phyloP scores from a whole-genome alignment of 2,888 invertebrate species.

The Erebia aethiops region DNA sequence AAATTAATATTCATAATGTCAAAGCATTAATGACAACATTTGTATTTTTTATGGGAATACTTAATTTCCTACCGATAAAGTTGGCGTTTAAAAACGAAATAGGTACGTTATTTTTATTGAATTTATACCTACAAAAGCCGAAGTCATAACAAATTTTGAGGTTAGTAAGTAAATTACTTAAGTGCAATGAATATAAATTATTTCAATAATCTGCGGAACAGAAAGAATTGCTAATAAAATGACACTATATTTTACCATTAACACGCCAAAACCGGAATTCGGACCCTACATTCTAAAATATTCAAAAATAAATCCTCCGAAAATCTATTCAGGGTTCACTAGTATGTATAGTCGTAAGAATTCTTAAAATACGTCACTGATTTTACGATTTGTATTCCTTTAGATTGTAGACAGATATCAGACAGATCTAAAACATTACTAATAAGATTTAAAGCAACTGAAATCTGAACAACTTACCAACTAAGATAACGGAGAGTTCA shows the following conservation, averaged over 20 bases:
- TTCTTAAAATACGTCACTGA: not conserved
- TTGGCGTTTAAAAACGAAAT: constrained; percentile 10
- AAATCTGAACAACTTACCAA: no score
- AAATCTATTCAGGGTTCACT: not conserved
- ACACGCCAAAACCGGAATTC: not conserved
- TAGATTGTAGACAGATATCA: not conserved
- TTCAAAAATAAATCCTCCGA: not conserved
- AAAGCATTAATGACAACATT: constrained; percentile 28
- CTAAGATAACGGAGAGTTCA: no score
- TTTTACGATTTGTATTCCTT: not conserved
- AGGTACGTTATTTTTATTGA: constrained; percentile 14
- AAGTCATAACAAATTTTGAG: not conserved
- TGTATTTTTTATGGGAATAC: constrained; percentile 28
- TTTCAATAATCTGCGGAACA: not conserved
- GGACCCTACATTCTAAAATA: not conserved
- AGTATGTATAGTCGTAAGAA: not conserved
- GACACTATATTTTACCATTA: not conserved
- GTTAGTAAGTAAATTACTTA: not conserved
- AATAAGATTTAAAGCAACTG: not conserved
- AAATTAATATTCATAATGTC: constrained; percentile 34
- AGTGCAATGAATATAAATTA: not conserved
- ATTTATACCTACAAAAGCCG: not conserved
- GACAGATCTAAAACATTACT: not conserved
- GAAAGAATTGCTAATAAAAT: not conserved
- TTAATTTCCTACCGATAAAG: constrained; percentile 31